phyloP scores from a whole-genome alignment of 2,797 vertebrate species.

The Melanotaenia boesemani region DNA sequence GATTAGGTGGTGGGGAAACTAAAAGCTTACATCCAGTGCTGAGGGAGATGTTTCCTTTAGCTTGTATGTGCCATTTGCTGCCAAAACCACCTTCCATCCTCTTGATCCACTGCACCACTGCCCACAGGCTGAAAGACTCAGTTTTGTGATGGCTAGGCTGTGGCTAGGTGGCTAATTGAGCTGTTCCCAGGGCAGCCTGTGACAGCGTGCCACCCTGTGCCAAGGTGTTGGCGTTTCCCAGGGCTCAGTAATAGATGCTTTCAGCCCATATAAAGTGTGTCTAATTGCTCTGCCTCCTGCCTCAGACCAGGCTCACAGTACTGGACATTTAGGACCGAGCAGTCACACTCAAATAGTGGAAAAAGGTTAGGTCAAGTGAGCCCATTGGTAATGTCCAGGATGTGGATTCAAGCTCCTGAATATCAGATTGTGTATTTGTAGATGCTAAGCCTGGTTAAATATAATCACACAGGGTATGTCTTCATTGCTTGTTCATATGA shows the following conservation, averaged over 20 bases:
- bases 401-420: slow-evolving; percentile 16
- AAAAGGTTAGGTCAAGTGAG: slow-evolving; percentile 29
- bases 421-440: neutral
- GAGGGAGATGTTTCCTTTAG: slow-evolving; percentile 40
- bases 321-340: slow-evolving; percentile 25
- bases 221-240: slow-evolving; percentile 72
- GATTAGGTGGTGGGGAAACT: slow-evolving; percentile 24
- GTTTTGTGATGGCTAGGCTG: slow-evolving; percentile 50
- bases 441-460: neutral
- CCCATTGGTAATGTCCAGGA: slow-evolving; percentile 10
- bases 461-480: accelerated
- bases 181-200: slow-evolving; percentile 69
- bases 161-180: slow-evolving; percentile 76
- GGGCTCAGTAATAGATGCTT: slow-evolving; percentile 61
- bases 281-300: slow-evolving; percentile 56
- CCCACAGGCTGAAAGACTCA: slow-evolving; percentile 38
- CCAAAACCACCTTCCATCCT: slow-evolving; percentile 41
- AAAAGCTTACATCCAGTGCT: slow-evolving; percentile 17
- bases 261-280: slow-evolving; percentile 54
- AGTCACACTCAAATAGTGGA: slow-evolving; percentile 36
- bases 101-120: slow-evolving; percentile 46
- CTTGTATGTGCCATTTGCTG: slow-evolving; percentile 25
- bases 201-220: slow-evolving; percentile 69
- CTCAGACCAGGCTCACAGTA: slow-evolving; percentile 42
- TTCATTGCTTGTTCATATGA: neutral